Evolutionary conservation across 2,113 vertebrate genomes (phyloP).

Genomic region (Genyomyrus donnyi): DNA sequence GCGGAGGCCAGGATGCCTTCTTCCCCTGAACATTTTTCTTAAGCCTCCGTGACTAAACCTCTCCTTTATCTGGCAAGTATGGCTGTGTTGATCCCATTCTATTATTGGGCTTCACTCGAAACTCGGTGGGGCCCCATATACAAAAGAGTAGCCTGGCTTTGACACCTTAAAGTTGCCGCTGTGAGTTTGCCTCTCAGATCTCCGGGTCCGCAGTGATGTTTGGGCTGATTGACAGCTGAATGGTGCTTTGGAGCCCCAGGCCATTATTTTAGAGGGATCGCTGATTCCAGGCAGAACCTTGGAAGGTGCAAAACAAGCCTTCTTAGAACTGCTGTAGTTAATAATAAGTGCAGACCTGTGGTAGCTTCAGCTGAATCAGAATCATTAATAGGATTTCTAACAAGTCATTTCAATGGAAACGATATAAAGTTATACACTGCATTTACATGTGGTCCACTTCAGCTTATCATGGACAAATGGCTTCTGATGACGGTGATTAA

Average conservation of each 20-base stretch:
- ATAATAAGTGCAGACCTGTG: background rate
- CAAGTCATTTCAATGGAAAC: background rate
- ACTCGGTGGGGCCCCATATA: background rate
- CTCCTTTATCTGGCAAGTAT: slow-evolving; percentile 1
- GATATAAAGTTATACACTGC: background rate
- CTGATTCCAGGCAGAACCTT: background rate
- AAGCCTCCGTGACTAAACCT: slow-evolving; percentile 12
- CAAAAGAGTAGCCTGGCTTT: background rate
- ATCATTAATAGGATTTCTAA: background rate
- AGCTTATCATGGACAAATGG: background rate
- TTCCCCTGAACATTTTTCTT: background rate
- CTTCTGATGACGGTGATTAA: background rate
- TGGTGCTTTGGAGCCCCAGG: background rate
- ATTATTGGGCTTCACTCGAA: background rate
- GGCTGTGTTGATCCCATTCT: slow-evolving; percentile 1
- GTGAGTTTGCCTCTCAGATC: background rate
- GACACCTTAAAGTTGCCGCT: background rate
- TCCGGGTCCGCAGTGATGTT: background rate
- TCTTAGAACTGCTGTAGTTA: background rate
- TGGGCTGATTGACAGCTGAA: background rate
- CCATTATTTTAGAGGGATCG: background rate
- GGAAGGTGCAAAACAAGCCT: too few relatives aligned
- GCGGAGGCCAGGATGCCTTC: background rate
- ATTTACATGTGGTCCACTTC: background rate
- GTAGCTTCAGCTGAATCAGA: background rate